Percentiles rank a stretch among this genome's conserved stretches.
These are phyloP conservation scores for Temnothorax rugatulus DNA, from an alignment of 2,888 invertebrate species.

Conservation along the genomic window DNA sequence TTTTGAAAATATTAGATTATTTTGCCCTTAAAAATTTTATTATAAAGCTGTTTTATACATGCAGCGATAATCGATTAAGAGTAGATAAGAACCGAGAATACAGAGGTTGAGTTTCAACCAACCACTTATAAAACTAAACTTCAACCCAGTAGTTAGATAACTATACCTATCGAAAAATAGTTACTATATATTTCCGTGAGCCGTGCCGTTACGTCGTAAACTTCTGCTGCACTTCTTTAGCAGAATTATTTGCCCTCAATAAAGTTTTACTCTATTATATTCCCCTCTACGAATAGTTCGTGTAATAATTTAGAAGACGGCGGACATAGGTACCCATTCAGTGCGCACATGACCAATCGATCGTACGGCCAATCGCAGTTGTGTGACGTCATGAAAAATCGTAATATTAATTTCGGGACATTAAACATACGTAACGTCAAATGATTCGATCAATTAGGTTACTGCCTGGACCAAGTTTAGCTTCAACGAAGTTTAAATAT, in stretches of 20 bases:
- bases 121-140: not conserved
- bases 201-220: not conserved
- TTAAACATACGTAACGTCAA: too few relatives aligned
- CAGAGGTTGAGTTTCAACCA: not conserved
- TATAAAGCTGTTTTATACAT: not conserved
- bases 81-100: not conserved
- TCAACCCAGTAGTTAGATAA: not conserved
- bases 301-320: slow-evolving; percentile 38
- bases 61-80: not conserved
- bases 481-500: slow-evolving; percentile 13
- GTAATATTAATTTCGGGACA: not conserved
- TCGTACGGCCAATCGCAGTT: not conserved
- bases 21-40: slow-evolving; percentile 9
- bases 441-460: not conserved
- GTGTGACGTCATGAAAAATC: slow-evolving; percentile 1
- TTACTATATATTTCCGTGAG: not conserved
- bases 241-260: slow-evolving; percentile 6
- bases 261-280: not conserved
- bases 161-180: not conserved
- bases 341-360: not conserved
- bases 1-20: not conserved
- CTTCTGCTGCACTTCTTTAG: not conserved
- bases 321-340: not conserved
- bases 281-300: too few relatives aligned
- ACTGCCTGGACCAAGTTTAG: not conserved